phyloP scores from a whole-genome alignment of 1,140 invertebrate species.

The Gyrodactylus bullatarudis region DNA sequence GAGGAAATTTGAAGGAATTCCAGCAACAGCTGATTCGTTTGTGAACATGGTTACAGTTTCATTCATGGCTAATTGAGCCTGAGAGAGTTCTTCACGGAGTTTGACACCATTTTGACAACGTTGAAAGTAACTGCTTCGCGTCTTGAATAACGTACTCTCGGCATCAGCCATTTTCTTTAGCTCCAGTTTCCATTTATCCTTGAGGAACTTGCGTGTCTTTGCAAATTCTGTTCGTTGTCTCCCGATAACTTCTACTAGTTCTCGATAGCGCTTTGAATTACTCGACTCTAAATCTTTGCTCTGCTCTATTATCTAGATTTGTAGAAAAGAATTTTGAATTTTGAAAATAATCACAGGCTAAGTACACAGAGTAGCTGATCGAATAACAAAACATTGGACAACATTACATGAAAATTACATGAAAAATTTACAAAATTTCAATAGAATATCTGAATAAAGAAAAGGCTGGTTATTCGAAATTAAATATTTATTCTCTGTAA shows the following conservation, averaged over 20 bases:
- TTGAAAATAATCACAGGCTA: too few relatives aligned
- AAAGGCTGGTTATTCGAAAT: too few relatives aligned
- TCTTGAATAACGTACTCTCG: neutral
- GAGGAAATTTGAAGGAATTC: neutral
- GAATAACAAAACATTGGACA: too few relatives aligned
- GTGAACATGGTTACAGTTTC: neutral
- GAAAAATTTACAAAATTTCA: too few relatives aligned
- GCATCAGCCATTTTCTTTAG: neutral
- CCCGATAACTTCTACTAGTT: neutral
- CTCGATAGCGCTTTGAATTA: neutral
- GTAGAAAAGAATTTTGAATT: too few relatives aligned
- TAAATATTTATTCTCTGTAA: too few relatives aligned
- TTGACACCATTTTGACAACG: constrained; percentile 1
- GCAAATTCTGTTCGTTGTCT: constrained; percentile 2
- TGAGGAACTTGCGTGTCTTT: neutral
- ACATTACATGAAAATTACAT: too few relatives aligned
- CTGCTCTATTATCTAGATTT: neutral
- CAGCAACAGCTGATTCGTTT: too few relatives aligned
- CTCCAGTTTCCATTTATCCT: constrained; percentile 5
- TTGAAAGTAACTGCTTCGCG: neutral
- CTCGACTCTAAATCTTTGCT: neutral
- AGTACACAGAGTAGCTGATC: too few relatives aligned
- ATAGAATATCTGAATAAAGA: too few relatives aligned
- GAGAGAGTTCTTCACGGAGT: neutral
- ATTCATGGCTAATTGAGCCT: neutral